Percentiles rank a stretch among this genome's conserved stretches.
Conservation (phyloP, 2,113 vertebrate genomes). For the Elephantulus edwardii region DNA sequence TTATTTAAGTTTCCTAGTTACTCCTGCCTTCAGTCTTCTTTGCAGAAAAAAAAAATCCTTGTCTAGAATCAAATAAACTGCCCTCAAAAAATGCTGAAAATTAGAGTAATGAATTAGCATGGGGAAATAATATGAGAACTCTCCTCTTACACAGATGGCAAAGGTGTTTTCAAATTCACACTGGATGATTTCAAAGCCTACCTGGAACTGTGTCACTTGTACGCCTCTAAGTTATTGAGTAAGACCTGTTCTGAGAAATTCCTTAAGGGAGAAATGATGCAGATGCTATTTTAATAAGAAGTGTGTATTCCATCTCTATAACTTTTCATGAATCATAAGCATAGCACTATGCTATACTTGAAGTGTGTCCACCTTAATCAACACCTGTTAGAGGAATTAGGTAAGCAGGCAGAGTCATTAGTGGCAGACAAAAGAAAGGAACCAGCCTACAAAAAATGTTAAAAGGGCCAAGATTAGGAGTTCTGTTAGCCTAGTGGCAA, state of each 20-base stretch:
- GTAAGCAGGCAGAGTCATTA: background rate
- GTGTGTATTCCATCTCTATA: background rate
- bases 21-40: slow-evolving; percentile 67
- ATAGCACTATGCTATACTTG: background rate
- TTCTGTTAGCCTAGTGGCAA: too few species aligned
- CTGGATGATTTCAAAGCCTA: slow-evolving; percentile 44
- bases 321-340: background rate
- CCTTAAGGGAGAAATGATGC: slow-evolving; percentile 6
- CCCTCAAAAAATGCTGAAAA: slow-evolving; percentile 69
- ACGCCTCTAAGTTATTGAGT: background rate
- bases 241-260: slow-evolving; percentile 18
- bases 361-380: slow-evolving; percentile 14
- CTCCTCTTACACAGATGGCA: background rate
- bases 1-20: slow-evolving; percentile 82
- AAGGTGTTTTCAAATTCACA: slow-evolving; percentile 20
- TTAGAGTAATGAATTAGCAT: slow-evolving; percentile 61
- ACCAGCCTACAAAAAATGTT: background rate
- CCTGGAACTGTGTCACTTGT: background rate
- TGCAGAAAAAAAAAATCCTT: slow-evolving; percentile 55
- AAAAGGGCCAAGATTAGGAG: background rate
- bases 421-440: slow-evolving; percentile 32
- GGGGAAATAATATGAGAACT: slow-evolving; percentile 35
- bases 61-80: slow-evolving; percentile 71
- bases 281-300: background rate
- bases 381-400: slow-evolving; percentile 12